A percentile compares a stretch with the other conserved stretches of the same genome.
Evolutionary conservation across 2,113 vertebrate species (phyloP).

Genomic region (Alosa alosa): DNA sequence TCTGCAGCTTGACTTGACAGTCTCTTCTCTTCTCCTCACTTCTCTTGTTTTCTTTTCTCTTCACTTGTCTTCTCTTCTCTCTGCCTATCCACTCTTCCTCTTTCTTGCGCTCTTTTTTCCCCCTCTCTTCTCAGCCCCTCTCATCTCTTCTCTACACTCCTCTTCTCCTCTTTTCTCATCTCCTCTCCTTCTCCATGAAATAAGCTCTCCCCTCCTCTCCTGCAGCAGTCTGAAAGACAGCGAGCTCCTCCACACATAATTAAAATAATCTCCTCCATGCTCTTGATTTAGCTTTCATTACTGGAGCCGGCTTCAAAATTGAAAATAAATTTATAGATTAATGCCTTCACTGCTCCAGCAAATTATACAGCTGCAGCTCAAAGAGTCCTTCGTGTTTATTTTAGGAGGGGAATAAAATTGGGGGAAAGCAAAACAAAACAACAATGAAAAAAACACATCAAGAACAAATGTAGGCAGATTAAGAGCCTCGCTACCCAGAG

Average conservation of each 20-base stretch:
- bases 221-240: conserved; percentile 64
- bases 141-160: not conserved
- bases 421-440: conserved; percentile 43
- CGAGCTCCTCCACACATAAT: conserved; percentile 63
- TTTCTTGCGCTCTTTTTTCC: not conserved
- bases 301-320: conserved; percentile 72
- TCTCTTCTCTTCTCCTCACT: not conserved
- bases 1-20: conserved; percentile 27
- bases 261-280: conserved; percentile 75
- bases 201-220: not conserved
- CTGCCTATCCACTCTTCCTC: not conserved
- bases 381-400: conserved; percentile 72
- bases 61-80: not conserved
- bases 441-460: conserved; percentile 64
- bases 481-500: conserved; percentile 64
- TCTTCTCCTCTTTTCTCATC: not conserved
- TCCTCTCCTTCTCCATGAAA: not conserved
- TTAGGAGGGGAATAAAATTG: conserved; percentile 59
- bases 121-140: conserved; percentile 24
- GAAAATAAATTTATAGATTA: conserved; percentile 78
- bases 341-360: conserved; percentile 67
- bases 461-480: conserved; percentile 66
- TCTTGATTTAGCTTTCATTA: conserved; percentile 73
- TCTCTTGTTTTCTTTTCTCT: not conserved
- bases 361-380: conserved; percentile 70